Evolutionary conservation across 2,797 vertebrate species (phyloP), one percentile per base, ranked within the genome.

Genomic region (Myotis daubentonii): DNA sequence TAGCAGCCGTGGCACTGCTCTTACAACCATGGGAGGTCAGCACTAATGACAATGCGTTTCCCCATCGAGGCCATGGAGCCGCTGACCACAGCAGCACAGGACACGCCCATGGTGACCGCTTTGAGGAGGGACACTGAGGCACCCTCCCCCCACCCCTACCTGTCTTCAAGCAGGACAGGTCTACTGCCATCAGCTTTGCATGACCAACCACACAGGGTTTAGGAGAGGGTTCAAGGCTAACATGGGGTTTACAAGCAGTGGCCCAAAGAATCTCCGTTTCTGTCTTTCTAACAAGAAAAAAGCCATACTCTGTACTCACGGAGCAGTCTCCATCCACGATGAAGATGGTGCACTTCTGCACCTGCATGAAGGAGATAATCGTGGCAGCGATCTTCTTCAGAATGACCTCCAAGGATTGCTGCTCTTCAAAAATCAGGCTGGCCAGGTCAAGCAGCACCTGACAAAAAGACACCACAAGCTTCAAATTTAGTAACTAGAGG

Each of bases 321-420:
- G 98, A 96, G 76, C 98, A 97, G 87, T 99, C 99, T 88, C 99
- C 98, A 53, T 99, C 99, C 81, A 99, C 98, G 16, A 99, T 99
- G 98, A 99, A 99, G 93, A 99, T 99, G 0, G 99, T 99, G 92
- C 99, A 99, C 71, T 98, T 99, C 98, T 99, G 99, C 84, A 99
- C 99, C 97, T 99, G 99, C 99, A 99, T 99, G 97, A 99, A 99
- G 68, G 99, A 99, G 97, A 99, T 98, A 97, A 99, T 99, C 30
- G 99, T 99, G 89, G 99, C 99, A 19, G 99, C 99, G 28, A 99
- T 99, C 98, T 99, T 99, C 98, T 99, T 99, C 97, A 99, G 98
- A 72, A 99, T 98, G 33, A 99, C 99, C 97, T 99, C 99, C 97
- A 99, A 95, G 66, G 99, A 99, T 95, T 99, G 99, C 85, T 99